These are phyloP conservation scores for Conus canariensis DNA, from an alignment of 2,888 invertebrate species.

Conservation along the genomic window DNA sequence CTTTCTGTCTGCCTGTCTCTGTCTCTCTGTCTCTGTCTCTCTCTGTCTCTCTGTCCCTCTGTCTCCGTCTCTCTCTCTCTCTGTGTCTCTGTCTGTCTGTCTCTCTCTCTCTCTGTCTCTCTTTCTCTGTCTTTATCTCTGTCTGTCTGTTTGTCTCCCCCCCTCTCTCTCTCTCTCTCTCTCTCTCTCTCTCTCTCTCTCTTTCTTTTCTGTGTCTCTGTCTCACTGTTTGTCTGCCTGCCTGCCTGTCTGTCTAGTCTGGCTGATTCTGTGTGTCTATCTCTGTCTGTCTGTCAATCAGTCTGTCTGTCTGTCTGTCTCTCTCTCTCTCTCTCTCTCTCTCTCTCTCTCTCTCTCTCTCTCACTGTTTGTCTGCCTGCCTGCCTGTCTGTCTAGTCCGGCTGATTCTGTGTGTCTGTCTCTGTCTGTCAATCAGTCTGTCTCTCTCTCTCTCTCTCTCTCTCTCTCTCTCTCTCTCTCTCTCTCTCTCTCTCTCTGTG, in stretches of 20 bases:
- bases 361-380: background rate
- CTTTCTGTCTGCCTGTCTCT: background rate
- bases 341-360: background rate
- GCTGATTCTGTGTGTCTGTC: background rate
- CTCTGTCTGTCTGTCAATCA: background rate
- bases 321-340: background rate
- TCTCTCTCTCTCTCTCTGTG: too few species aligned
- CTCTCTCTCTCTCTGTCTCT: too few species aligned
- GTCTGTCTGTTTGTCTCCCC: background rate
- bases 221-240: background rate
- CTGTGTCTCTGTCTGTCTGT: constrained; percentile 1
- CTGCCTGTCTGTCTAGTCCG: background rate
- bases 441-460: background rate
- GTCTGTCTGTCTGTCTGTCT: background rate
- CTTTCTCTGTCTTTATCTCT: too few species aligned
- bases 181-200: background rate
- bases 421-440: background rate
- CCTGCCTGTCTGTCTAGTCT: background rate
- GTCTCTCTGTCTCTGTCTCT: constrained; percentile 1
- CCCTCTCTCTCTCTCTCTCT: background rate
- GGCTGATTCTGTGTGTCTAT: background rate
- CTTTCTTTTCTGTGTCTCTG: too few species aligned
- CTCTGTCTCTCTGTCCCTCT: background rate
- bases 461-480: too few species aligned
- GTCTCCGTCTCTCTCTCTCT: background rate